Evolutionary conservation across 2,113 vertebrate genomes (phyloP).

Genomic region (Addax nasomaculatus): DNA sequence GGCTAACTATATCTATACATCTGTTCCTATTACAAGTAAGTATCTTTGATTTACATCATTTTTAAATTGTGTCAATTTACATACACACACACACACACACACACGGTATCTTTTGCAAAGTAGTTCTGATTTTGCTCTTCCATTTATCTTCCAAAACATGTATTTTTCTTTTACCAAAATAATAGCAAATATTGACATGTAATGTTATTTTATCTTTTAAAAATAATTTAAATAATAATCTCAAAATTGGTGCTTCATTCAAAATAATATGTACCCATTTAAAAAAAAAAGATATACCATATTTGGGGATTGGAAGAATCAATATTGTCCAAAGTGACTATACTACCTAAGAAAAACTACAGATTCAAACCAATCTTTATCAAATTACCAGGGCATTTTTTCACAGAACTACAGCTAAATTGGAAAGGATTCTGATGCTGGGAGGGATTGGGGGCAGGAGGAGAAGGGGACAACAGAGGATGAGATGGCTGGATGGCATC

Average conservation of each 20-base stretch:
- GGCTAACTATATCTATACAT: not conserved
- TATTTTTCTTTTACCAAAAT: not conserved
- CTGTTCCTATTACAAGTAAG: not conserved
- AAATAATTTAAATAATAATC: not conserved
- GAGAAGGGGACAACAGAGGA: too few relatives aligned
- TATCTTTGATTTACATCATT: not conserved
- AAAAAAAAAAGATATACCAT: not conserved
- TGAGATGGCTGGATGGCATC: too few relatives aligned
- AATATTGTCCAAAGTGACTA: not conserved
- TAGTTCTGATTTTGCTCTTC: not conserved
- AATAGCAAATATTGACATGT: not conserved
- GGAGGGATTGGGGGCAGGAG: too few relatives aligned
- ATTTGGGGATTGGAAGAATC: not conserved
- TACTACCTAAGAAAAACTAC: not conserved
- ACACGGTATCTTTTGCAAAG: not conserved
- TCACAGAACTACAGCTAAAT: not conserved
- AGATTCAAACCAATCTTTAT: not conserved
- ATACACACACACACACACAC: not conserved
- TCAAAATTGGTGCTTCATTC: not conserved
- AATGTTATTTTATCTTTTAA: not conserved
- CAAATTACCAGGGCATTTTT: not conserved
- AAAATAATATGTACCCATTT: not conserved
- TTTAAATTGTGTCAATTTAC: not conserved
- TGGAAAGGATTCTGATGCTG: too few relatives aligned
- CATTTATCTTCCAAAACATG: not conserved